Evolutionary conservation across 2,888 invertebrate species (phyloP), one percentile per base, ranked within the genome.

Genomic region (Drosophila meridiana): DNA sequence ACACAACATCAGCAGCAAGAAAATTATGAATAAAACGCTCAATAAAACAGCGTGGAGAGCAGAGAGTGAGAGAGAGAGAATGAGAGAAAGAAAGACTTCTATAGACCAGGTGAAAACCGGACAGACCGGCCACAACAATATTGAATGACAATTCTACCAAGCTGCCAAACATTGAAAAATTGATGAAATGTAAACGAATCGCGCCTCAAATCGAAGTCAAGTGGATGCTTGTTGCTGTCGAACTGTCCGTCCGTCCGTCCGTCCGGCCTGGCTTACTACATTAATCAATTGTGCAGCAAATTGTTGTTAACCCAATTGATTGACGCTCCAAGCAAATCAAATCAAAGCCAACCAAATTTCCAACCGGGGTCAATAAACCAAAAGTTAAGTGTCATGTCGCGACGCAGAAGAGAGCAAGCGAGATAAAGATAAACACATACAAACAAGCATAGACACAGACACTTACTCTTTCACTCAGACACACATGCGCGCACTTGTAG

Each of bases 11-110:
- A 69, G 69, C 69, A 70, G 45, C 69, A 69, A 69, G 76, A 70
- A 73, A 89, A 89, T 83, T 83, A 89, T 87, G 82, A 85, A 89
- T 87, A 81, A 89, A 89, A 76, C 60, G 72, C 76, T 80, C 76
- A 71, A 80, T 86, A 82, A 73, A 86, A 68, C 55, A 40, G 36
- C 36, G 36, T 43, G 20, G 45, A 9, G 45, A 38, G 32, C 48
- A 20, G 5, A 32, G 11, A 30, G 14, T 14, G 28, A 7, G 28
- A 30, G 14, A 45, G 38, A 32, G 50, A 42, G 42, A 40, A 32
- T n/a, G 47, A 34, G 20, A 20, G 20, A 1, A 20, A 20, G 20
- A 20, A 20, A 20, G 20, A 20, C 20, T 20, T 20, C 40, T 42
- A 38, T 14, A 53, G 40, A 47, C 50, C 62, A 72, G 82, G 79